These are phyloP conservation scores for Albula goreensis DNA, from an alignment of 2,113 vertebrate species.

Conservation along the genomic window DNA sequence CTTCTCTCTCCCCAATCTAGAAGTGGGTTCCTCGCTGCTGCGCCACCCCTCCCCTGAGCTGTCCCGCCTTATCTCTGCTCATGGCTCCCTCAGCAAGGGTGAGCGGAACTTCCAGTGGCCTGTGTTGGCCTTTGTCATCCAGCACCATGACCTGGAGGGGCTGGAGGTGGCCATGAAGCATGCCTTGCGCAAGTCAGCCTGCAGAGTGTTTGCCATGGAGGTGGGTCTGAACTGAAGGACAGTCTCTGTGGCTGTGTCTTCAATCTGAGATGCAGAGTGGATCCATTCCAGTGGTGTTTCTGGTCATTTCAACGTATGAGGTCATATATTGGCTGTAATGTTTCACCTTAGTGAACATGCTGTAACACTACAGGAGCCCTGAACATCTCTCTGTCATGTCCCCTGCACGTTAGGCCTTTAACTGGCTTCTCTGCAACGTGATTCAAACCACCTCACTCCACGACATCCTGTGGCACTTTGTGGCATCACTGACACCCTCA, in stretches of 20 bases:
- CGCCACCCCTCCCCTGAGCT: conserved; percentile 97
- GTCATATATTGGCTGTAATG: background rate
- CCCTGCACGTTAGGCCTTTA: conserved; percentile 82
- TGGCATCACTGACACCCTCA: conserved; percentile 93
- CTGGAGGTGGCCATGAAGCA: conserved; percentile 98
- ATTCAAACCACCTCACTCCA: conserved; percentile 97
- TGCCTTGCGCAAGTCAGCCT: conserved; percentile 94
- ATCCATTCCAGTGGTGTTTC: background rate
- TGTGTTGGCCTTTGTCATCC: conserved; percentile 96
- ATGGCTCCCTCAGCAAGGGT: conserved; percentile 95
- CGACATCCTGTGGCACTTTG: conserved; percentile 98
- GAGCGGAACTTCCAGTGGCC: conserved; percentile 99
- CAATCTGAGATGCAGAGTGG: background rate
- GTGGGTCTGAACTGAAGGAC: conserved; percentile 53
- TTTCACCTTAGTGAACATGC: background rate
- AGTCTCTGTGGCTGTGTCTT: background rate
- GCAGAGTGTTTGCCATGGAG: conserved; percentile 98
- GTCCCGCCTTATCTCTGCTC: conserved; percentile 94
- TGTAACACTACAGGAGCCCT: background rate
- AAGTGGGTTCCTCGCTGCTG: conserved; percentile 95
- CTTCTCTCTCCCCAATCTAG: conserved; percentile 56
- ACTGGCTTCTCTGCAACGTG: conserved; percentile 98
- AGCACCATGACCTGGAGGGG: conserved; percentile 96
- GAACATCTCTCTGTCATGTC: conserved; percentile 31
- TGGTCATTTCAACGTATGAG: no score